These are phyloP conservation scores for Gonatopus flavifemur DNA, from an alignment of 1,140 invertebrate species.

Conservation along the genomic window DNA sequence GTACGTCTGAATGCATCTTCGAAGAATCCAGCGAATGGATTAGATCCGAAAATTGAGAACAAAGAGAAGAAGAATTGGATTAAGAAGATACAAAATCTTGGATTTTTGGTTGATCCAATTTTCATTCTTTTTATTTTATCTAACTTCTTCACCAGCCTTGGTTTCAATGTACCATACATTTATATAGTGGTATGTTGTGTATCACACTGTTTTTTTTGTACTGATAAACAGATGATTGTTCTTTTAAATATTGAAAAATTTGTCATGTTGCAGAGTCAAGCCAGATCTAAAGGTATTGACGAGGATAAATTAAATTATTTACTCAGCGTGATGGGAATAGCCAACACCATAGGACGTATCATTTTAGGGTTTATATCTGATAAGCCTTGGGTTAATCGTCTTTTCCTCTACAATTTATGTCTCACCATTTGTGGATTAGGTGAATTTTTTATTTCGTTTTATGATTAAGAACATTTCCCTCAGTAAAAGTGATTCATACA, in stretches of 20 bases:
- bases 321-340: conserved; percentile 78
- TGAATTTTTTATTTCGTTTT: too few relatives aligned
- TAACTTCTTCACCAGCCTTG: conserved; percentile 95
- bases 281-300: conserved; percentile 62
- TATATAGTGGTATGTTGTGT: conserved; percentile 67
- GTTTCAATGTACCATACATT: conserved; percentile 94
- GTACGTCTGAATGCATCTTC: conserved; percentile 19
- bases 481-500: not conserved
- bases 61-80: conserved; percentile 59
- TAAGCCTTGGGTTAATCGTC: conserved; percentile 83
- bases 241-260: not conserved
- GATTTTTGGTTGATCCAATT: conserved; percentile 83
- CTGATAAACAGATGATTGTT: not conserved
- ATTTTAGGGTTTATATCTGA: conserved; percentile 83
- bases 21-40: conserved; percentile 29
- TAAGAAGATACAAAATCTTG: conserved; percentile 75
- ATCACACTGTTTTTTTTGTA: not conserved
- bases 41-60: conserved; percentile 9
- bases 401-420: conserved; percentile 86
- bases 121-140: conserved; percentile 90
- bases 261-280: conserved; percentile 59
- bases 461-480: not conserved
- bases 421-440: conserved; percentile 81
- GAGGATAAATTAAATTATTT: conserved; percentile 66
- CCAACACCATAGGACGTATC: conserved; percentile 86